Base-by-base conservation (phyloP, 2,888 invertebrate species). In the Drosophila meridiana region DNA sequence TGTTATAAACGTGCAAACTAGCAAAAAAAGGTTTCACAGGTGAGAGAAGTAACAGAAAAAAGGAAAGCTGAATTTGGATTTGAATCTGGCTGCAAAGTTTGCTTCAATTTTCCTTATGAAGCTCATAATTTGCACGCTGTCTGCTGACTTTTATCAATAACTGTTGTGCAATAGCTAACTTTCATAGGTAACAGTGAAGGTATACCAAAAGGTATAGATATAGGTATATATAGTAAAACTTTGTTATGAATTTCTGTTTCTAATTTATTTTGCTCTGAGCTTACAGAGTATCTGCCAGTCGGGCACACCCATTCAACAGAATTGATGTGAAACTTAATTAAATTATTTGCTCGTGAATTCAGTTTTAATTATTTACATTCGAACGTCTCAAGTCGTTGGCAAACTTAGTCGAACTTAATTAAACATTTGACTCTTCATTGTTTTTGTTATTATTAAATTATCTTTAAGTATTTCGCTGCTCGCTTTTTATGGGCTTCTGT, bases 381-480 rank as follows among this genome's bases (percentile, higher is more conserved):
- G 26, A 14, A 38, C 50, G 43, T 11, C 36, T 52, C 50, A 11
- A 43, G 9, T n/a, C 6, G 14, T 34, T 48, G 13, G 7, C 52
- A 3, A 28, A n/a, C 5, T 53, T n/a, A 26, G 34, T 26, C 47
- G 14, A 38, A 72, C 32, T 59, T 50, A 64, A 73, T 59, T 68
- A 30, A 32, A 34, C 32, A 50, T 57, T 66, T 38, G 52, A 30
- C 42, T 42, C 20, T 30, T 55, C 4, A 30, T 30, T 56, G 13
- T 56, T 40, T 42, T 3, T 48, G 66, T 53, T 66, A 38, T 48
- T 43, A 64, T 75, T 66, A 38, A 79, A 77, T 70, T 67, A 64
- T 52, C 55, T 76, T 64, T 14, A 26, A 55, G 30, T 66, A 38
- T 61, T 52, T 13, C 57, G 62, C 55, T 48, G 13, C n/a, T 55